Percentiles rank a stretch among this genome's conserved stretches.
phyloP scores from a whole-genome alignment of 2,113 vertebrate species.

The Pycnonotus jocosus region DNA sequence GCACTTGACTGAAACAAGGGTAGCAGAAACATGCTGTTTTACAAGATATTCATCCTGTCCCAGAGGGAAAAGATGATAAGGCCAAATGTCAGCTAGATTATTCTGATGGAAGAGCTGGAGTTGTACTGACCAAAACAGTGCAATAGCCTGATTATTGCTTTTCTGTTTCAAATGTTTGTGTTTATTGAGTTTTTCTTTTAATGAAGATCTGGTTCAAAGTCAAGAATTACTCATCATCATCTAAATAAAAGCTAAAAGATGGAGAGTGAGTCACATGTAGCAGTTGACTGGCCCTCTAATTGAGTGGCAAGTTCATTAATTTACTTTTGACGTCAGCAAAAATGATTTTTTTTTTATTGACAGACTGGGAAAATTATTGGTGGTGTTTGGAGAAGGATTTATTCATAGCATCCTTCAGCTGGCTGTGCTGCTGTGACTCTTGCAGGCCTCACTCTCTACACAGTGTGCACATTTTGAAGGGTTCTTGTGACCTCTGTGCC shows the following conservation, averaged over 20 bases:
- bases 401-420: not conserved
- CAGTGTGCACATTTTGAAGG: not conserved
- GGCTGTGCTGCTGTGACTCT: not conserved
- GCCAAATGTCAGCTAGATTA: not conserved
- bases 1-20: not conserved
- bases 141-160: not conserved
- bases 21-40: not conserved
- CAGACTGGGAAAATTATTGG: not conserved
- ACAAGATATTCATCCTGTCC: not conserved
- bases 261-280: not conserved
- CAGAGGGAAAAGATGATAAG: not conserved
- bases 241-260: not conserved
- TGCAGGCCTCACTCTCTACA: not conserved
- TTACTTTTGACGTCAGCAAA: slow-evolving; percentile 25
- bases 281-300: not conserved
- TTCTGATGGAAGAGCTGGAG: not conserved
- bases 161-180: not conserved
- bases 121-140: not conserved
- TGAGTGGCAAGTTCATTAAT: slow-evolving; percentile 37
- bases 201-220: not conserved
- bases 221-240: not conserved
- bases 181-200: slow-evolving; percentile 9
- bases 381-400: not conserved
- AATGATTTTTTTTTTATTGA: slow-evolving; percentile 16
- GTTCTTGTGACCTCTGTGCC: not conserved